A percentile compares a stretch with the other conserved stretches of the same genome.
These are phyloP conservation scores for Philopotamus ludificatus DNA, from an alignment of 1,140 invertebrate genomes.

Conservation along the genomic window DNA sequence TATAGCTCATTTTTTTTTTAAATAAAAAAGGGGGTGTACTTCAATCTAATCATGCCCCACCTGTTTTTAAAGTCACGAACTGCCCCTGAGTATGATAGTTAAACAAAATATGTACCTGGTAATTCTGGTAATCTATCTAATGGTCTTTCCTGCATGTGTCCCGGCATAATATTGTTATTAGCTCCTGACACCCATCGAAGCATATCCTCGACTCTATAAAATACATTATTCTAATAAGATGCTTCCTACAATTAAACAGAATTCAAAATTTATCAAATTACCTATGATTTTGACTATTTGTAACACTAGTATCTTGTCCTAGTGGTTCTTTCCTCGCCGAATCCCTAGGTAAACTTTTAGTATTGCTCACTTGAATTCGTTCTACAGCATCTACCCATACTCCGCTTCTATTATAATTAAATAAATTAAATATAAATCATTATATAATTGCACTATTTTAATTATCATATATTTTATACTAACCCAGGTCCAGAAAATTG, in stretches of 20 bases:
- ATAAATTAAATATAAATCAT: constrained; percentile 1
- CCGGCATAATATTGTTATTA: constrained; percentile 49
- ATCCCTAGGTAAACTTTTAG: constrained; percentile 74
- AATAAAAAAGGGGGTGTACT: no score
- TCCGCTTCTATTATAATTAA: constrained; percentile 47
- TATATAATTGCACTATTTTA: background rate
- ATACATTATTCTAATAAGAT: constrained; percentile 18
- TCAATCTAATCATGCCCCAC: no score
- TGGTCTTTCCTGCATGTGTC: constrained; percentile 52
- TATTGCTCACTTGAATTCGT: constrained; percentile 57
- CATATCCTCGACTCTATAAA: constrained; percentile 55
- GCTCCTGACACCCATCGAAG: constrained; percentile 54
- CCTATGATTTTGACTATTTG: constrained; percentile 51
- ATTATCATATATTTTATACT: constrained; percentile 36
- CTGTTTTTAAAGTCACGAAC: no score
- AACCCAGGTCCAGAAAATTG: constrained; percentile 71
- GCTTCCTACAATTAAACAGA: background rate
- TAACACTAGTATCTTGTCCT: constrained; percentile 63
- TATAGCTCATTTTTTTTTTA: no score
- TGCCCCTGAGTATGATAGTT: no score
- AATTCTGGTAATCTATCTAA: constrained; percentile 53
- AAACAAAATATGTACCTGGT: constrained; percentile 25
- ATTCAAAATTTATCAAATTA: constrained; percentile 25
- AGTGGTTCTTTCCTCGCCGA: constrained; percentile 76
- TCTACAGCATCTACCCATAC: constrained; percentile 84